Evolutionary conservation across 1,140 invertebrate genomes (phyloP).

Genomic region (Gryon sp.): DNA sequence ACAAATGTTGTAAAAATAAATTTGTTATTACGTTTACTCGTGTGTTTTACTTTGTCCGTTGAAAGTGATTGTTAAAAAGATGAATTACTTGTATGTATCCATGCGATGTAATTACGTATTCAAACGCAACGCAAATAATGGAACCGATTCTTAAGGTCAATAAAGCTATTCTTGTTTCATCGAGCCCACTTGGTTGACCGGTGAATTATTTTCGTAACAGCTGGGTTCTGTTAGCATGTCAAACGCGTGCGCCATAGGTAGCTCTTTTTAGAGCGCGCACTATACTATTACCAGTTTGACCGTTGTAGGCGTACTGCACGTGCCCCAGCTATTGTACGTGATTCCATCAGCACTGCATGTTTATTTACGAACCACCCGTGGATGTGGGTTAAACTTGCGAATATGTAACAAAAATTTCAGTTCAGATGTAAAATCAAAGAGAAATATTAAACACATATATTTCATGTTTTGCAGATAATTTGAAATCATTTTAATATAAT

Average conservation of each 20-base stretch:
- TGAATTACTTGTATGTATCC: constrained; percentile 31
- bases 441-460: no score
- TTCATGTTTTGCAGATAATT: no score
- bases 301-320: constrained; percentile 75
- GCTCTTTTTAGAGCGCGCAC: constrained; percentile 21
- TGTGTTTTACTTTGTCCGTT: constrained; percentile 12
- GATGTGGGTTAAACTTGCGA: constrained; percentile 26
- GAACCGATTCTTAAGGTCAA: constrained; percentile 48
- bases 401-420: no score
- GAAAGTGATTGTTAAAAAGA: constrained; percentile 21
- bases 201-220: constrained; percentile 61
- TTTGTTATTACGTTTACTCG: constrained; percentile 17
- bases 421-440: no score
- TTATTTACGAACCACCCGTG: constrained; percentile 22
- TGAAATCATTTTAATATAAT: no score
- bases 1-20: no score
- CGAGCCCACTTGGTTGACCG: constrained; percentile 25
- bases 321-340: constrained; percentile 72
- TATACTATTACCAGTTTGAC: constrained; percentile 29
- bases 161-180: constrained; percentile 44
- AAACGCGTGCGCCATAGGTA: constrained; percentile 35
- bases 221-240: constrained; percentile 52
- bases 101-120: constrained; percentile 21
- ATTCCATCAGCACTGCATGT: constrained; percentile 65
- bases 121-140: constrained; percentile 28